Conservation (phyloP, 2,797 vertebrate genomes). For the Pangasius krempfi region DNA sequence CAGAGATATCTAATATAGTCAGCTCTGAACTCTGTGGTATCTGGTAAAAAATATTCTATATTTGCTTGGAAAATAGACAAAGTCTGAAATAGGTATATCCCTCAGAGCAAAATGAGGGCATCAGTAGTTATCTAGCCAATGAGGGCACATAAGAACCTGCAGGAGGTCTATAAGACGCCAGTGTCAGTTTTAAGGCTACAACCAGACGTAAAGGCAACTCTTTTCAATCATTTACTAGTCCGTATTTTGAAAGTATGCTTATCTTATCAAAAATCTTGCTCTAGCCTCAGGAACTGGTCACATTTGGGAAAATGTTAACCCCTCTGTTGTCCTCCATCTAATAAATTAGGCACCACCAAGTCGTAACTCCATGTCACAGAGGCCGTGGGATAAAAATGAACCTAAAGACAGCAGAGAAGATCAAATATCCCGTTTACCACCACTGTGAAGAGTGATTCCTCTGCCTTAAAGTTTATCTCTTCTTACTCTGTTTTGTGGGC, state of each 20-base stretch:
- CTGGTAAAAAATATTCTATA: slow-evolving; percentile 24
- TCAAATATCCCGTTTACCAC: not conserved
- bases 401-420: slow-evolving; percentile 5
- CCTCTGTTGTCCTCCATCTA: slow-evolving; percentile 3
- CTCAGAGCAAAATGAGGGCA: not conserved
- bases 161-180: not conserved
- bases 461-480: slow-evolving; percentile 16
- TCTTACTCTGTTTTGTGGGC: slow-evolving; percentile 2
- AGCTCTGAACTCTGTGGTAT: slow-evolving; percentile 28
- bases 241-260: slow-evolving; percentile 37
- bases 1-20: slow-evolving; percentile 32
- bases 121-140: not conserved
- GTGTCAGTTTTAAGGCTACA: not conserved
- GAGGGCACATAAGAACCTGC: not conserved
- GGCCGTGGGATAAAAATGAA: slow-evolving; percentile 40
- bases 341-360: not conserved
- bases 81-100: slow-evolving; percentile 28
- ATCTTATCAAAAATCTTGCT: slow-evolving; percentile 52
- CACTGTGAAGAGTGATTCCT: not conserved
- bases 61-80: slow-evolving; percentile 30
- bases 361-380: slow-evolving; percentile 19
- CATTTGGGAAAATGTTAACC: slow-evolving; percentile 16
- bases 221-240: slow-evolving; percentile 44
- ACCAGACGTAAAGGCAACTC: not conserved
- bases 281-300: slow-evolving; percentile 18